Evolutionary conservation across 2,113 vertebrate genomes (phyloP), one percentile per base, ranked within the genome.

Genomic region (Isurus oxyrinchus): DNA sequence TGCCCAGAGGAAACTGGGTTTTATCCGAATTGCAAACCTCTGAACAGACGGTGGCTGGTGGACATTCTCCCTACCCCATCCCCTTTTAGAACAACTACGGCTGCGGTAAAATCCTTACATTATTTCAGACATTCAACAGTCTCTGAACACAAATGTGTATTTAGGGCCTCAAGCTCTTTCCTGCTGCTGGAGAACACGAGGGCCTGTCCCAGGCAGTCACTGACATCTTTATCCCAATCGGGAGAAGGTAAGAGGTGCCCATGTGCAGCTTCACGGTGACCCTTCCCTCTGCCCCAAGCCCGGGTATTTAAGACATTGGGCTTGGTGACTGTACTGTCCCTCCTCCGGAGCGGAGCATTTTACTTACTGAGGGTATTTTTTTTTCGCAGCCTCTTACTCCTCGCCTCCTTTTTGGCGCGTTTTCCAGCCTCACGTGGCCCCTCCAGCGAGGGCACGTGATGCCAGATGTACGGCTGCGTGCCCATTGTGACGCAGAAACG

Each of bases 361-460:
- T 44, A 57, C 88, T 93, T 93, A 93, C 88, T 5, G 4, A 13
- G 10, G 81, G 2, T 66, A 66, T 21, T 21, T 66, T 19, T 2
- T 10, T 4, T 16, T 23, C 0, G 49, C 86, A 0, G 11, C 53
- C 86, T 25, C 87, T 21, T 21, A 44, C 53, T 35, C 90, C 19
- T 19, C 59, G 57, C 90, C 90, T 84, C 81, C 3, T 10, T 49
- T 49, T 95, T 95, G 94, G 94, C 94, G 94, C 94, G 40, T 69
- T 95, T 95, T 69, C 44, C 10, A 69, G 0, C 0, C 66, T 95
- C 94, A 95, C 66, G 94, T 95, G 94, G 94, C 63, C 40, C 14
- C 3, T n/a, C 72, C 2, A 7, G 0, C 23, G 1, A 35, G 66
- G 0, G 10, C 66, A 95, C 3, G 94, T 95, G 94, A 69, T 8